Base-by-base conservation (phyloP, 1,140 invertebrate species). In the Drosophila ercepeae region DNA sequence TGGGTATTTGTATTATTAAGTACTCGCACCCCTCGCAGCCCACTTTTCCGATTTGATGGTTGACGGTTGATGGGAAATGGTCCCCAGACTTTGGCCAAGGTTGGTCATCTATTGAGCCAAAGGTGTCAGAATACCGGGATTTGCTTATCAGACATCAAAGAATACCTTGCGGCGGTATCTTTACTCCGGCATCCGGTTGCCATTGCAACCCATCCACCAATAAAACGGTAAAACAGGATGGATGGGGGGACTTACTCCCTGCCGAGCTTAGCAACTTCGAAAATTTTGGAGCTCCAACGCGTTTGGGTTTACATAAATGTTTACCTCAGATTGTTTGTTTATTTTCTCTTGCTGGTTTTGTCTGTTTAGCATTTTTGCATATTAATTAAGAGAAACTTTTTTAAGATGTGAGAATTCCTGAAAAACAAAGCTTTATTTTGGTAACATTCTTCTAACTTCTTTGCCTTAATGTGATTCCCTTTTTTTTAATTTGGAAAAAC, bases 1-100 rank as follows among this genome's bases (percentile, higher is more conserved):
- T 68, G 67, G 74, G 65, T 81, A 84, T 86, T 84, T 75, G 58
- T 70, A 55, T 64, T 64, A 63, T 74, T 64, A 74, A 74, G 70
- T 73, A 74, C 45, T 41, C 29, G 60, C 57, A 41, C 57, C 42
- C 41, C 27, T 49, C 11, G n/a, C n/a, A 29, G 8, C 46, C 14
- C 27, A 21, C 27, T 25, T 51, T 29, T 32, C 34, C 44, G 61
- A 63, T 65, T 42, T 50, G 45, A 29, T 6, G 45, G 19, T 23
- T 18, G 45, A 29, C 9, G 45, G 19, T 23, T 18, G 32, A 21
- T 16, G 34, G 3, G 27, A 13, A 64, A 19, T 32, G 34, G 36
- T n/a, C n/a, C n/a, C n/a, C n/a, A n/a, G n/a, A n/a, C n/a, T n/a
- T n/a, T n/a, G n/a, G n/a, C n/a, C n/a, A n/a, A n/a, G 18, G 58